Base-by-base conservation (phyloP, 1,140 invertebrate species). In the Hetaerina americana region DNA sequence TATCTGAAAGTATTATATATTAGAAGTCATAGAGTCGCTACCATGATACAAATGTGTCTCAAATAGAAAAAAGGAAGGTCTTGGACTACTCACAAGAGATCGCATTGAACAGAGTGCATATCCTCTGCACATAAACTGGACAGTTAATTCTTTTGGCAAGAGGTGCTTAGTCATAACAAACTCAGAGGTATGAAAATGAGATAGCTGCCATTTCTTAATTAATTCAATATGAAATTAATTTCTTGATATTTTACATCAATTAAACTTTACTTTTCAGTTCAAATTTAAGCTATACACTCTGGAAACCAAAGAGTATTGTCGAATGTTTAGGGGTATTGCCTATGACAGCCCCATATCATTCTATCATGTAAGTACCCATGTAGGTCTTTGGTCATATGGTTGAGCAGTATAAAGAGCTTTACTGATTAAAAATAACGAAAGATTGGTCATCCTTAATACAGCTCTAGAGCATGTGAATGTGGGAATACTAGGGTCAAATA, bases 281-380 rank as follows among this genome's bases (percentile, higher is more conserved):
- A 92, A 92, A 79, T 87, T 87, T 73, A 90, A 89, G 79, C 77
- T 89, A 66, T 80, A 88, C 66, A 86, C 89, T 78, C 82, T 84
- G 27, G 78, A 78, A 0, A 89, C 86, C 0, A 87, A 85, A 74
- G 85, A 85, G 82, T 87, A 86, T 28, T 77, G 87, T 68, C 82
- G 84, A 66, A 88, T 89, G 18, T 79, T 87, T 57, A 80, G 90
- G 29, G 89, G 88, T 2, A 89, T 90, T 49, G 83, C 84, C 10
- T 89, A 85, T 81, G 86, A 85, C 27, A 79, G 82, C 24, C 86
- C 87, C 70, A n/a, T 29, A 77, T 28, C 26, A 75, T 5, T 77
- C 79, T 31, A n/a, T n/a, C n/a, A n/a, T n/a, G n/a, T n/a, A n/a
- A n/a, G n/a, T n/a, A n/a, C n/a, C n/a, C n/a, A n/a, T n/a, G n/a